These are phyloP conservation scores for Bambusicola thoracicus DNA, from an alignment of 2,113 vertebrate genomes.

Conservation along the genomic window DNA sequence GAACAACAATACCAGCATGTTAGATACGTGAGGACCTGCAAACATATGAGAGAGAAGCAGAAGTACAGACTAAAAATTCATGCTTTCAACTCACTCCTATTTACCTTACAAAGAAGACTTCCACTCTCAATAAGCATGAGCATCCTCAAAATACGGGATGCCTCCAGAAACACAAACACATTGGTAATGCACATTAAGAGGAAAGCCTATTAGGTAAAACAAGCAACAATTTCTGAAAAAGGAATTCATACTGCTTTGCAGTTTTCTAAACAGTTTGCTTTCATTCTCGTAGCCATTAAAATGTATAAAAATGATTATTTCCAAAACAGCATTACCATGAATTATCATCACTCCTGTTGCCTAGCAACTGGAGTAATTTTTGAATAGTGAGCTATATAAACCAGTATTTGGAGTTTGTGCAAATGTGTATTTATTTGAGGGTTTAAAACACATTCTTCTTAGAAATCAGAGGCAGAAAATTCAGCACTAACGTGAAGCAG, in stretches of 20 bases:
- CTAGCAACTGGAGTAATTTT: constrained; percentile 81
- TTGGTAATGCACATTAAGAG: not conserved
- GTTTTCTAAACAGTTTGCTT: constrained; percentile 55
- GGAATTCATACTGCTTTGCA: not conserved
- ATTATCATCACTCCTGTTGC: constrained; percentile 72
- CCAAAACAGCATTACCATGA: constrained; percentile 70
- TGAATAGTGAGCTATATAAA: constrained; percentile 71
- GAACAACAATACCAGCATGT: not conserved
- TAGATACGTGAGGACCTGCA: not conserved
- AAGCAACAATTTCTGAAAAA: constrained; percentile 16
- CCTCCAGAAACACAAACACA: not conserved
- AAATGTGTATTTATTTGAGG: constrained; percentile 69
- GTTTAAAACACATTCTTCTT: constrained; percentile 71
- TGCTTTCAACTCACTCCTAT: not conserved
- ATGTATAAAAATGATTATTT: constrained; percentile 76
- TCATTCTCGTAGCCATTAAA: constrained; percentile 66
- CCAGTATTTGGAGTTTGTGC: constrained; percentile 65
- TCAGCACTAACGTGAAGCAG: constrained; percentile 42
- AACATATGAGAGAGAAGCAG: not conserved
- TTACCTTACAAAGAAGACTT: not conserved
- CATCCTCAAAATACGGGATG: not conserved
- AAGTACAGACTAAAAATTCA: constrained; percentile 1
- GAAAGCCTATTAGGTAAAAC: constrained; percentile 21
- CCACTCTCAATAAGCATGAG: not conserved
- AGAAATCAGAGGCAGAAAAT: constrained; percentile 71